phyloP scores from a whole-genome alignment of 2,888 invertebrate genomes.

The Mythimna albipuncta region DNA sequence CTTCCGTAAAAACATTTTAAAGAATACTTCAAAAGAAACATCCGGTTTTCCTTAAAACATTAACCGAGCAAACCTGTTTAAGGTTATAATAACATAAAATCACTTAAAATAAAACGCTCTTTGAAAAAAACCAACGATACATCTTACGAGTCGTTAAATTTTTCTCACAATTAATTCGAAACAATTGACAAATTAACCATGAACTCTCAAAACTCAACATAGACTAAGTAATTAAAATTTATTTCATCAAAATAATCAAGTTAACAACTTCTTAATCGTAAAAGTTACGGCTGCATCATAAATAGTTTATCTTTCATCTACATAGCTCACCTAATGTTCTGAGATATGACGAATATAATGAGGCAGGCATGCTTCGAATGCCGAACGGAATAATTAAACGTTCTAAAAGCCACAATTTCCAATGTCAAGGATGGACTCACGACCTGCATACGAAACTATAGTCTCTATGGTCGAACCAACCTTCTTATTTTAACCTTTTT shows the following conservation, averaged over 20 bases:
- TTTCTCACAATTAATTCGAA: slow-evolving; percentile 27
- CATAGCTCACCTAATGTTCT: slow-evolving; percentile 56
- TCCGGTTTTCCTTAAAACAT: background rate
- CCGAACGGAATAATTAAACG: slow-evolving; percentile 54
- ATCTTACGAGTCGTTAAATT: slow-evolving; percentile 8
- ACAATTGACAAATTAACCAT: slow-evolving; percentile 47
- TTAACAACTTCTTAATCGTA: slow-evolving; percentile 47
- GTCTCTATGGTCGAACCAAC: slow-evolving; percentile 10
- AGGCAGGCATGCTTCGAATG: slow-evolving; percentile 60
- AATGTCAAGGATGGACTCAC: slow-evolving; percentile 58
- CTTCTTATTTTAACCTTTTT: slow-evolving; percentile 48
- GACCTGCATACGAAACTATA: slow-evolving; percentile 53
- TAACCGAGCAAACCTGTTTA: background rate
- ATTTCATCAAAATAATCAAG: slow-evolving; percentile 52
- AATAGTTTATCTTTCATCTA: slow-evolving; percentile 58
- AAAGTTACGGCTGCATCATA: slow-evolving; percentile 54
- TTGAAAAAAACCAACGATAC: slow-evolving; percentile 4
- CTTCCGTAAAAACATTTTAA: background rate
- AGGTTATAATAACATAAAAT: background rate
- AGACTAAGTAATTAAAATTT: slow-evolving; percentile 43
- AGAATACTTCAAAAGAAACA: background rate
- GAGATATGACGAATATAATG: slow-evolving; percentile 60
- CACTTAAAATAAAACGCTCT: slow-evolving; percentile 1
- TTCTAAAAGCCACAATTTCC: slow-evolving; percentile 54
- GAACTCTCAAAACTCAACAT: slow-evolving; percentile 32